Evolutionary conservation across 2,113 vertebrate genomes (phyloP).

Genomic region (Rhinopomastus cyanomelas): DNA sequence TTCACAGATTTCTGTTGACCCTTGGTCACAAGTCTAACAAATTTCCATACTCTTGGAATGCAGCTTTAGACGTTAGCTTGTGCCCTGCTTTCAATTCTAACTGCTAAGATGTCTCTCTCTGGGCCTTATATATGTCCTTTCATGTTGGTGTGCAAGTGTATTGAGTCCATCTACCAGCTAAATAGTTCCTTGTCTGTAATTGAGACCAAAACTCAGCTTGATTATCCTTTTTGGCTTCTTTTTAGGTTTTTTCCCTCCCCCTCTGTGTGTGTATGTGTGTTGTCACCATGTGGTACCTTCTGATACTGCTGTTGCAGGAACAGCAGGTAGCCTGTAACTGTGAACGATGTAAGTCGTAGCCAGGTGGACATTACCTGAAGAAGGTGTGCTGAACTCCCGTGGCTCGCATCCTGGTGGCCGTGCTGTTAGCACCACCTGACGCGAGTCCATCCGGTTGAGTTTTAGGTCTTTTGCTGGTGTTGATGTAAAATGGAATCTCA

Average conservation of each 20-base stretch:
- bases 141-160: conserved; percentile 58
- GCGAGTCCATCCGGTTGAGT: conserved; percentile 51
- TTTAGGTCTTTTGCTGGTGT: conserved; percentile 71
- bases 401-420: conserved; percentile 44
- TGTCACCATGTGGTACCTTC: conserved; percentile 44
- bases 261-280: not conserved
- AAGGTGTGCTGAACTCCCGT: conserved; percentile 61
- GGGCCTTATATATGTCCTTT: conserved; percentile 75
- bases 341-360: conserved; percentile 67
- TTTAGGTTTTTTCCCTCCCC: not conserved
- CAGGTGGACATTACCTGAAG: conserved; percentile 53
- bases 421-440: conserved; percentile 55
- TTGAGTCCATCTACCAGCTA: conserved; percentile 48
- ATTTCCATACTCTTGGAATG: conserved; percentile 9
- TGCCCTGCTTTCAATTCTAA: conserved; percentile 63
- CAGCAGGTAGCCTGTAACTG: conserved; percentile 65
- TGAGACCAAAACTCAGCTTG: conserved; percentile 65
- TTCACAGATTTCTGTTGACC: conserved; percentile 37
- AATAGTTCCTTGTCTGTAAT: conserved; percentile 65
- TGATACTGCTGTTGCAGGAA: conserved; percentile 42
- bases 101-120: conserved; percentile 75
- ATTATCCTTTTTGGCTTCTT: not conserved
- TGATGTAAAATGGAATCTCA: conserved; percentile 71
- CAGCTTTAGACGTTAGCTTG: conserved; percentile 69
- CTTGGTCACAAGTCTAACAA: conserved; percentile 24